Conservation (phyloP, 1,140 invertebrate species). For the Capitella teleta region DNA sequence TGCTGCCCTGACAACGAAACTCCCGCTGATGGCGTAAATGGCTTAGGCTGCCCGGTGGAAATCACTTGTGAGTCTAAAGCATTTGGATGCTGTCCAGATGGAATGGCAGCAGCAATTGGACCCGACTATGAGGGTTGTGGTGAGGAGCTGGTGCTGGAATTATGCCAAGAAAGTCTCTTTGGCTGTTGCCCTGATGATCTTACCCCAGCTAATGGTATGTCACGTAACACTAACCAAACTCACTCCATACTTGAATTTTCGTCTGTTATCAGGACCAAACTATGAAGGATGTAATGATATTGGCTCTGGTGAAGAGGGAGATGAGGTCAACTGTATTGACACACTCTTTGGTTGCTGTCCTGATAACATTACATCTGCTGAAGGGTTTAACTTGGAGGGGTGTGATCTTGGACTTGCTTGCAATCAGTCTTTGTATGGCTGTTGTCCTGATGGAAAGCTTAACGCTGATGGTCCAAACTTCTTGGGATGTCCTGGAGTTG, state of each 20-base stretch:
- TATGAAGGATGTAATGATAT: conserved; percentile 7
- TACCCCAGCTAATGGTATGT: conserved; percentile 57
- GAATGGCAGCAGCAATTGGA: conserved; percentile 62
- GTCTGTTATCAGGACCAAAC: background rate
- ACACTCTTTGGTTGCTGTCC: conserved; percentile 35
- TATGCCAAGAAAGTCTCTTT: conserved; percentile 62
- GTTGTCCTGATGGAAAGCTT: too few relatives aligned
- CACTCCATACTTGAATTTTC: background rate
- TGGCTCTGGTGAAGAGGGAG: background rate
- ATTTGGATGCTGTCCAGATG: conserved; percentile 75
- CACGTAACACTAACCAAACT: background rate
- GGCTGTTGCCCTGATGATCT: conserved; percentile 76
- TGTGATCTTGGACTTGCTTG: conserved; percentile 19
- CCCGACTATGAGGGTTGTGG: conserved; percentile 43
- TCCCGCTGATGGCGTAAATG: conserved; percentile 31
- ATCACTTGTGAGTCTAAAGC: conserved; percentile 12
- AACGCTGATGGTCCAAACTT: too few relatives aligned
- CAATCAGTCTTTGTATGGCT: too few relatives aligned
- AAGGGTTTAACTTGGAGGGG: conserved; percentile 28
- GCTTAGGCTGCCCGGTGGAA: conserved; percentile 26
- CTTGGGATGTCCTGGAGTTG: too few relatives aligned
- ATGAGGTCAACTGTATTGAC: background rate
- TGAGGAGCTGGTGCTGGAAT: conserved; percentile 41
- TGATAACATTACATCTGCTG: conserved; percentile 35
- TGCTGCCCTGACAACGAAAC: conserved; percentile 38